These are phyloP conservation scores for Camponotus pennsylvanicus DNA, from an alignment of 1,140 invertebrate species.

Conservation along the genomic window DNA sequence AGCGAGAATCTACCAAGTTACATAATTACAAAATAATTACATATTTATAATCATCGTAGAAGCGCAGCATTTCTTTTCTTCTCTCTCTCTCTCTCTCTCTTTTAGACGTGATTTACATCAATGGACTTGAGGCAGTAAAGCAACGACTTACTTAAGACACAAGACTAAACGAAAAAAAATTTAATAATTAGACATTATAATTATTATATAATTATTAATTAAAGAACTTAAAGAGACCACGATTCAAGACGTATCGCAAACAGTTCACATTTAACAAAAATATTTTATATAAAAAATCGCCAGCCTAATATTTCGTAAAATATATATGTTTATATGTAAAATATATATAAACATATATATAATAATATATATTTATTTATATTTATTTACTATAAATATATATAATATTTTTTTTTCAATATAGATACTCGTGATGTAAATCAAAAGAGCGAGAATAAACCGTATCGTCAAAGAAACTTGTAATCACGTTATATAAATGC, in stretches of 20 bases:
- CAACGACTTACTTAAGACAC: background rate
- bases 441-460: slow-evolving; percentile 2
- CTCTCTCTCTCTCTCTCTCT: slow-evolving; percentile 18
- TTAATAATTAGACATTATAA: slow-evolving; percentile 4
- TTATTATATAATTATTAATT: background rate
- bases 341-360: background rate
- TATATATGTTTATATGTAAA: slow-evolving; percentile 14
- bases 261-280: background rate
- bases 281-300: slow-evolving; percentile 23
- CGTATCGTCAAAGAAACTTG: background rate
- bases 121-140: slow-evolving; percentile 44
- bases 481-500: background rate
- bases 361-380: no score
- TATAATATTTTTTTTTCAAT: slow-evolving; percentile 9
- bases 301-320: background rate
- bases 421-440: background rate
- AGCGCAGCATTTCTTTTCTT: slow-evolving; percentile 61
- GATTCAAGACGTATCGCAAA: background rate
- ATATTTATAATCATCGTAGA: slow-evolving; percentile 75
- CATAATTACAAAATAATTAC: slow-evolving; percentile 78
- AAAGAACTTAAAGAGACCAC: background rate
- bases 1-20: slow-evolving; percentile 65
- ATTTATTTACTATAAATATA: background rate
- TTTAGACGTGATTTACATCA: slow-evolving; percentile 63
- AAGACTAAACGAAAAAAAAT: background rate